Conservation (phyloP, 2,113 vertebrate species). For the Holacanthus passer region DNA sequence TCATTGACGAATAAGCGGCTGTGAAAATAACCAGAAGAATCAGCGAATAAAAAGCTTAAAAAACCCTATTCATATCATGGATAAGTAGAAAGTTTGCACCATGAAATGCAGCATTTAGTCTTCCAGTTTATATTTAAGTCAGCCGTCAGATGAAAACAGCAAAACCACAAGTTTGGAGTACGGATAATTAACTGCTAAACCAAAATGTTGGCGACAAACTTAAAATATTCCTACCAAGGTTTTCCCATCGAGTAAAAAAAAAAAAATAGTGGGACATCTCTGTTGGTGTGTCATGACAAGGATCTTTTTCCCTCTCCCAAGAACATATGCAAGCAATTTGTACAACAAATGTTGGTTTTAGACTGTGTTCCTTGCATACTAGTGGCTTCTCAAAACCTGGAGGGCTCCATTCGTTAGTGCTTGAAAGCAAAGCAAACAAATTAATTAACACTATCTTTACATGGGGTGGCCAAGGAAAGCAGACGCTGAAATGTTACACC, state of each 20-base stretch:
- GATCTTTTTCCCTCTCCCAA: slow-evolving; percentile 65
- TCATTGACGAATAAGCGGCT: background rate
- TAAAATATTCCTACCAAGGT: slow-evolving; percentile 55
- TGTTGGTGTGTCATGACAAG: slow-evolving; percentile 73
- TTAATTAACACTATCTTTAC: slow-evolving; percentile 85
- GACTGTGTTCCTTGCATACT: slow-evolving; percentile 76
- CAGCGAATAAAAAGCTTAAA: background rate
- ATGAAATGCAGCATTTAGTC: slow-evolving; percentile 29
- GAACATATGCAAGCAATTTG: slow-evolving; percentile 84
- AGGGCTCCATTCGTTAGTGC: slow-evolving; percentile 76
- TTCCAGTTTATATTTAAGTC: slow-evolving; percentile 49
- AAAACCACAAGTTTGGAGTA: slow-evolving; percentile 70
- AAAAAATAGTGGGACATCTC: slow-evolving; percentile 56
- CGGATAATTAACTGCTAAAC: slow-evolving; percentile 70
- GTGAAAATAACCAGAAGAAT: background rate
- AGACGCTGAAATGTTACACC: slow-evolving; percentile 84
- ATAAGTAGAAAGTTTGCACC: slow-evolving; percentile 41
- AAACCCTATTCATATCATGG: slow-evolving; percentile 6
- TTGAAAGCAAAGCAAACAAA: slow-evolving; percentile 85
- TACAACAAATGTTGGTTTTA: slow-evolving; percentile 86
- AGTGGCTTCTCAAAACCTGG: slow-evolving; percentile 75
- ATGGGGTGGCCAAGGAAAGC: slow-evolving; percentile 76
- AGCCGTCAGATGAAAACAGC: slow-evolving; percentile 61
- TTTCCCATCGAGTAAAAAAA: slow-evolving; percentile 56
- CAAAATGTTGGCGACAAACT: slow-evolving; percentile 60